Evolutionary conservation across 1,140 invertebrate species (phyloP), one percentile per base, ranked within the genome.

Genomic region (Watersipora subatra): DNA sequence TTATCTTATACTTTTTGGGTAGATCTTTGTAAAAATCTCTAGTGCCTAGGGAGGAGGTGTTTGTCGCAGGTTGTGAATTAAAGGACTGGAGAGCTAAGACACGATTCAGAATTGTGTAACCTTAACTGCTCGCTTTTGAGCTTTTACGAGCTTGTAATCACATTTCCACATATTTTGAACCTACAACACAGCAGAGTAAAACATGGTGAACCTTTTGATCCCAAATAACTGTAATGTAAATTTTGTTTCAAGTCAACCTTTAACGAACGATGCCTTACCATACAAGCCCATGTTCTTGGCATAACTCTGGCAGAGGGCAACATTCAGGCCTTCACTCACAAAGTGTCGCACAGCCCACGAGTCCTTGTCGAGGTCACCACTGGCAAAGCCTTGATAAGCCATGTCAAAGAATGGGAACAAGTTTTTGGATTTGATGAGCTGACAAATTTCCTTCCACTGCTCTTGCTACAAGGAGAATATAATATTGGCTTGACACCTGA

Each of bases 251-350:
- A 12, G 34, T 12, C 34, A 46, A 46, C 7, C 7, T n/a, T 46
- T 12, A 46, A 7, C 34, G n/a, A 12, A n/a, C 7, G 34, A 12
- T 46, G 29, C 15, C 71, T 69, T 80, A 87, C 88, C 89, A 79
- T 91, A 92, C 59, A 91, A 81, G 73, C 93, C 96, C 93, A 99
- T 98, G 79, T 99, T 99, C 82, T 99, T 99, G 66, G 96, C 93
- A 84, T 88, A 99, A 46, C 94, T 98, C 82, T 99, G 96, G 28
- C 91, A 86, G 34, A 99, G 81, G 55, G 86, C 87, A 73, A 98
- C 87, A 70, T 90, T 84, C 78, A 97, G 92, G 1, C 94, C 93
- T 68, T 97, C 90, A 68, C 91, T 85, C n/a, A 94, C 83, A 75
- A 99, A 99, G 69, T 87, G 82, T 66, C 94, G 84, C 0, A 99